phyloP scores from a whole-genome alignment of 2,797 vertebrate species.

The Gallirallus australis region DNA sequence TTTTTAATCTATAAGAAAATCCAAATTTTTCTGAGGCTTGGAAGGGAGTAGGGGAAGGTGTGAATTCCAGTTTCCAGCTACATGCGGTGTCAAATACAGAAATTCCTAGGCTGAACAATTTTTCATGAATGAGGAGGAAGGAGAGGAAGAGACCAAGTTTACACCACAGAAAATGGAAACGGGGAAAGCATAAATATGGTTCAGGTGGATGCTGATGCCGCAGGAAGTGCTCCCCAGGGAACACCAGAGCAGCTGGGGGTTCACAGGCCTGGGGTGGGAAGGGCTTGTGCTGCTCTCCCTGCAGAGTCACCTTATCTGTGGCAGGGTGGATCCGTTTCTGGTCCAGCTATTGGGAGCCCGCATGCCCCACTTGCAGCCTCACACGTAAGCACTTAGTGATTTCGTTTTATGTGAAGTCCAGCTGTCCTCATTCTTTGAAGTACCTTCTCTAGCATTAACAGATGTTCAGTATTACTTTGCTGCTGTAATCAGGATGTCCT shows the following conservation, averaged over 20 bases:
- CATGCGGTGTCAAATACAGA: background rate
- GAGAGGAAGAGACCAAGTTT: background rate
- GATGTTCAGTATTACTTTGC: constrained; percentile 66
- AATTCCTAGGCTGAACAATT: background rate
- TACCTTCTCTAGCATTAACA: constrained; percentile 59
- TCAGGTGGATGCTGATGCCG: fast-evolving
- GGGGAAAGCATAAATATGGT: background rate
- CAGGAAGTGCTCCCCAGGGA: background rate
- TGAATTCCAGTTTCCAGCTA: constrained; percentile 34
- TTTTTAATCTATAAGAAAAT: constrained; percentile 51
- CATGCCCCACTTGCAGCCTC: background rate
- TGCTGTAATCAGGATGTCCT: constrained; percentile 61
- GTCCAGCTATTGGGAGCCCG: fast-evolving
- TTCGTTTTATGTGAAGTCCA: constrained; percentile 56
- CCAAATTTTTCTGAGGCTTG: background rate
- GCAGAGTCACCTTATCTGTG: background rate
- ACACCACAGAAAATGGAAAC: background rate
- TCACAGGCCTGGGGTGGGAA: background rate
- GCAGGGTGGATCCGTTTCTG: background rate
- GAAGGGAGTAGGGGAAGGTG: background rate
- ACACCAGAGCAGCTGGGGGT: background rate
- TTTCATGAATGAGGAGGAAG: background rate
- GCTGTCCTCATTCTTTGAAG: constrained; percentile 65
- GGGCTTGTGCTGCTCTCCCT: background rate
- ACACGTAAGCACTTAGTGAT: background rate